Percentiles rank a stretch among this genome's conserved stretches.
These are phyloP conservation scores for Macrophya alboannulata DNA, from an alignment of 2,888 invertebrate species.

Conservation along the genomic window DNA sequence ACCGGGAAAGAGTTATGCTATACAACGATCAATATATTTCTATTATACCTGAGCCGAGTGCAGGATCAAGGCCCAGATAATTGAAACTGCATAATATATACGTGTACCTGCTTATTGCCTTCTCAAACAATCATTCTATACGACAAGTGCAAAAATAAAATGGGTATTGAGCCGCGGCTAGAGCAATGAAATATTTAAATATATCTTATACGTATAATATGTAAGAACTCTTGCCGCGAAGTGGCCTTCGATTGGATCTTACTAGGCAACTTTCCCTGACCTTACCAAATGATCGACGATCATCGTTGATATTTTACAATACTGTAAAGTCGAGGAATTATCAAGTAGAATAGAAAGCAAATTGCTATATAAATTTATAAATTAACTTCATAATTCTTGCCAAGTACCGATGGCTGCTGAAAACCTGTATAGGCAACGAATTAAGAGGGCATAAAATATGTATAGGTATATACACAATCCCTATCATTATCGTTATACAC, in stretches of 20 bases:
- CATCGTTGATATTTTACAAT: neutral
- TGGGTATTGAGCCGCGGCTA: neutral
- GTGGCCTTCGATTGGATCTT: constrained; percentile 31
- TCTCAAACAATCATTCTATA: neutral
- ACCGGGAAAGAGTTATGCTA: neutral
- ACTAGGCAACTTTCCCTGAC: constrained; percentile 45
- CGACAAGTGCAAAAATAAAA: neutral
- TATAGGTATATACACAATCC: neutral
- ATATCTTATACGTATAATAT: neutral
- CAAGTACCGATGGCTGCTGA: neutral
- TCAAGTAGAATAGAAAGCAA: neutral
- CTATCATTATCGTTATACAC: neutral
- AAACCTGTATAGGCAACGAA: neutral
- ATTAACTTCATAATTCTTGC: neutral
- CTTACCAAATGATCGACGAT: constrained; percentile 8
- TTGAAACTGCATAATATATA: too few species aligned
- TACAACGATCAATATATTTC: neutral
- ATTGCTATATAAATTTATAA: neutral
- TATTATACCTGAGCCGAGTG: neutral
- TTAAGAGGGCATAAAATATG: neutral
- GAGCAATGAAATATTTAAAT: neutral
- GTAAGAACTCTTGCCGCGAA: neutral
- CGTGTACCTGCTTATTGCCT: too few species aligned
- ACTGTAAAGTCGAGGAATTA: neutral
- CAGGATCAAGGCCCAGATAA: too few species aligned